A percentile compares a stretch with the other conserved stretches of the same genome.
phyloP scores from a whole-genome alignment of 92 coral and sea anemone genomes.

The Zoanthus sansibaricus region DNA sequence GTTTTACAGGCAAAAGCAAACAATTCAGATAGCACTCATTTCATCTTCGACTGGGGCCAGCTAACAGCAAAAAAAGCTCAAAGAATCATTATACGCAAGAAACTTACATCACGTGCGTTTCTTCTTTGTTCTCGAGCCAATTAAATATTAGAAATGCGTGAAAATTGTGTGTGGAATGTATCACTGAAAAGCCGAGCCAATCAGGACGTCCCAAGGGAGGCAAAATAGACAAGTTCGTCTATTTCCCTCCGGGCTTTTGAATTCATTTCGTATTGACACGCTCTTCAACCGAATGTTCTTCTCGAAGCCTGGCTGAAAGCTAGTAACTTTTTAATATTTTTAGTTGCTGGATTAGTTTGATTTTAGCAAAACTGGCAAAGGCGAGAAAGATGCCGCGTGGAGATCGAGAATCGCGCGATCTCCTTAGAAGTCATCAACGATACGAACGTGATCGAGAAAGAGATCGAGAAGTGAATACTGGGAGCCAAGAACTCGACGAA shows the following conservation, averaged over 20 bases:
- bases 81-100: background rate
- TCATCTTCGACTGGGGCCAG: background rate
- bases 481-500: conserved; percentile 93
- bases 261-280: conserved; percentile 42
- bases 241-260: conserved; percentile 31
- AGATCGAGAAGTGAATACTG: conserved; percentile 68
- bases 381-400: conserved; percentile 73
- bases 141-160: conserved; percentile 6
- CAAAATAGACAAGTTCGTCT: conserved; percentile 26
- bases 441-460: conserved; percentile 71
- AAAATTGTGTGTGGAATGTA: conserved; percentile 34
- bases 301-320: background rate
- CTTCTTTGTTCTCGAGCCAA: conserved; percentile 29
- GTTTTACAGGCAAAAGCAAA: conserved; percentile 20
- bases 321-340: conserved; percentile 9
- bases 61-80: background rate
- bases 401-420: conserved; percentile 58
- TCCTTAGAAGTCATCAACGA: conserved; percentile 50
- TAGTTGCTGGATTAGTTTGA: conserved; percentile 4
- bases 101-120: conserved; percentile 9
- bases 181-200: conserved; percentile 64
- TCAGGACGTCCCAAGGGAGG: conserved; percentile 77
- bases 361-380: conserved; percentile 8
- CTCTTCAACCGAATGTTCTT: conserved; percentile 31
- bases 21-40: background rate